Base-by-base conservation (phyloP, 2,888 invertebrate species). In the Oxystoma pomonae region DNA sequence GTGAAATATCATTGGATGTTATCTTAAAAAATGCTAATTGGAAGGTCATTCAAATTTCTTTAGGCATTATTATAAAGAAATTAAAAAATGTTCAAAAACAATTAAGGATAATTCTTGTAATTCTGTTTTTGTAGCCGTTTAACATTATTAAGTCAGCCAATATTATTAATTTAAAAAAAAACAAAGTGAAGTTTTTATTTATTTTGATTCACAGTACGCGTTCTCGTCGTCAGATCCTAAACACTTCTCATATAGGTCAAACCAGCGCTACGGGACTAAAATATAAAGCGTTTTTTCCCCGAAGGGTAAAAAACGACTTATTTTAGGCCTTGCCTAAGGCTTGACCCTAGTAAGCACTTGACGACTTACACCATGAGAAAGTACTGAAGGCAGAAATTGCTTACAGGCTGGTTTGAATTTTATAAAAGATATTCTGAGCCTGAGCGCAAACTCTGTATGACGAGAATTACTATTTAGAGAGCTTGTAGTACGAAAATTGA, bases 211-310 rank as follows among this genome's bases (percentile, higher is more conserved):
- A 63, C 65, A 65, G 65, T 65, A 65, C 61, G 63, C 65, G 49
- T 60, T 18, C 35, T 20, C 63, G 63, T 63, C 60, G 63, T 63
- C 63, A 63, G 63, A 63, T 58, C 20, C 63, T 55, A 65, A 65
- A 65, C 53, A 65, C 63, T 18, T 65, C 65, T 65, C 65, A 60
- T 18, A 59, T 5, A 19, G n/a, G n/a, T n/a, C n/a, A n/a, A n/a
- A n/a, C n/a, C n/a, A n/a, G n/a, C n/a, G n/a, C n/a, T n/a, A n/a
- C n/a, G n/a, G n/a, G n/a, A n/a, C n/a, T n/a, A n/a, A n/a, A n/a
- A n/a, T n/a, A n/a, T n/a, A n/a, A n/a, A n/a, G n/a, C n/a, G n/a
- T n/a, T n/a, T n/a, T n/a, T n/a, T n/a, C n/a, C n/a, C n/a, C n/a
- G n/a, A n/a, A n/a, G n/a, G n/a, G 63, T 51, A 52, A 22, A 50